Evolutionary conservation across 2,113 vertebrate genomes (phyloP), one percentile per base, ranked within the genome.

Genomic region (Electrona antarctica): DNA sequence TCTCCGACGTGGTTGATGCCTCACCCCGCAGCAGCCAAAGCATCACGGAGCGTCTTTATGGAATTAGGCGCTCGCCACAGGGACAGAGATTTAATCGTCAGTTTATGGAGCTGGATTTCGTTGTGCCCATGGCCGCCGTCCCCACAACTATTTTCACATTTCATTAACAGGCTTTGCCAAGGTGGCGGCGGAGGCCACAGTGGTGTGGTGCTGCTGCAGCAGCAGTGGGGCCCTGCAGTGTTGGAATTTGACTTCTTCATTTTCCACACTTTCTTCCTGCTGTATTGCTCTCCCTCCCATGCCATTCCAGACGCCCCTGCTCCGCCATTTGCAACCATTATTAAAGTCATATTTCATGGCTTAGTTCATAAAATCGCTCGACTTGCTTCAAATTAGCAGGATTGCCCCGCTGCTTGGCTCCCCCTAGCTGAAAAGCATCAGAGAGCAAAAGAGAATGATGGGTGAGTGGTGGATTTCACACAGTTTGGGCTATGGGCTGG

Each of bases 61-160:
- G 91, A 78, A 84, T 92, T 88, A 87, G 76, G 64, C 74, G 73
- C 69, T 84, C 86, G 86, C 86, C 91, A 72, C 87, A 80, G 87
- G 80, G 87, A 92, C 89, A 88, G 74, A 14, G 75, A 8, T 89
- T 91, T 88, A 89, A 88, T 91, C 87, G 88, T 54, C 69, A 70
- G 80, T 91, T 92, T 90, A 90, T 90, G 81, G 87, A 90, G 67
- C 0, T 78, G 79, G n/a, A 89, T 88, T 91, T 89, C 80, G 87
- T 81, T 84, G 83, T 88, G 82, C 79, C 86, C 73, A 57, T 69
- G 79, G 87, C 74, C 84, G 87, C 86, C 84, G 90, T 83, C 61
- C 94, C 87, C 94, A 86, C 93, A 94, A 87, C 87, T 71, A 87
- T 93, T 92, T 88, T 93, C 92, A 93, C 92, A 93, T 86, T 83